Evolutionary conservation across 2,888 invertebrate genomes (phyloP).

Genomic region (Caenorhabditis sp.): DNA sequence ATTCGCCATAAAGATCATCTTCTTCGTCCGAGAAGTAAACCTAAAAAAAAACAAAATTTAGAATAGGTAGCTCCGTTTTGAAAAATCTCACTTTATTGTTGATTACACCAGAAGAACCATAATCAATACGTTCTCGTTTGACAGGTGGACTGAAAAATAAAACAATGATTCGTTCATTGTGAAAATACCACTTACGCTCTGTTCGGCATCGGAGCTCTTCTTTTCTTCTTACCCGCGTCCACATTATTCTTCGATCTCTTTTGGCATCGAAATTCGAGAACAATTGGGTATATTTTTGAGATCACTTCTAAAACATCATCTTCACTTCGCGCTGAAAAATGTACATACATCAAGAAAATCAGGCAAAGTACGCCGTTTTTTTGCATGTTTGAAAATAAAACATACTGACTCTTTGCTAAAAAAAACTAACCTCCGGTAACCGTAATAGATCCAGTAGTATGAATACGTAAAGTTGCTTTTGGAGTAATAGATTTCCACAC

Average conservation of each 20-base stretch:
- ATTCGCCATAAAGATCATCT: conserved; percentile 37
- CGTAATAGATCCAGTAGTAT: conserved; percentile 69
- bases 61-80: not conserved
- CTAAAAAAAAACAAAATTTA: conserved; percentile 18
- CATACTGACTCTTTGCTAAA: not conserved
- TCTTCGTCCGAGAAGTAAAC: conserved; percentile 64
- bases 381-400: not conserved
- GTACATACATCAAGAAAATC: too few species aligned
- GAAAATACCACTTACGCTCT: conserved; percentile 9
- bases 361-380: too few species aligned
- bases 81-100: conserved; percentile 15
- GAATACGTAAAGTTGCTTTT: conserved; percentile 68
- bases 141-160: conserved; percentile 26
- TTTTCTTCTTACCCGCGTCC: conserved; percentile 29
- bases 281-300: conserved; percentile 62
- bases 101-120: conserved; percentile 17
- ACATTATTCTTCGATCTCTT: conserved; percentile 25
- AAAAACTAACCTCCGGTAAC: conserved; percentile 66
- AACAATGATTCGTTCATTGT: too few species aligned
- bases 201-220: conserved; percentile 15
- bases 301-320: conserved; percentile 53
- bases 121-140: conserved; percentile 17
- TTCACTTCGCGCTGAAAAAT: conserved; percentile 62
- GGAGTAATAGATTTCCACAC: conserved; percentile 64
- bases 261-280: conserved; percentile 57